These are phyloP conservation scores for Spatula clypeata DNA, from an alignment of 2,797 vertebrate species.

Conservation along the genomic window DNA sequence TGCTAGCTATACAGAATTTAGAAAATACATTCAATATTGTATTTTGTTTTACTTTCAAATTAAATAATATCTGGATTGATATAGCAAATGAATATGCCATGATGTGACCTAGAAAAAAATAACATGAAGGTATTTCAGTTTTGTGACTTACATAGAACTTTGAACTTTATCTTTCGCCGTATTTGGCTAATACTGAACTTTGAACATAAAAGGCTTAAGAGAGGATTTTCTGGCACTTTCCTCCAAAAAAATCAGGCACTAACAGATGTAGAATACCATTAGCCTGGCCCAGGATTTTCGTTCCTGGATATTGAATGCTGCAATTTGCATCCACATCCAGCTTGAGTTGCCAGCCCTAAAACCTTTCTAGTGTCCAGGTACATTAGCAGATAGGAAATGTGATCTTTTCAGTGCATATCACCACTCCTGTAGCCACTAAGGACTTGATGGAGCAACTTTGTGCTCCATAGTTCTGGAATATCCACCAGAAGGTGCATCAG, in stretches of 20 bases:
- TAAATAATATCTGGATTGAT: background rate
- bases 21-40: background rate
- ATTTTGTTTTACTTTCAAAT: background rate
- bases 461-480: background rate
- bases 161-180: background rate
- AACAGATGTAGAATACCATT: background rate
- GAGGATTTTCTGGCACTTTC: background rate
- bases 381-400: background rate
- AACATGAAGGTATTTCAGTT: background rate
- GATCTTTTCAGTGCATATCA: fast-evolving
- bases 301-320: background rate
- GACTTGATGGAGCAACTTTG: background rate
- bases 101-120: background rate
- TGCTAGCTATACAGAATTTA: background rate
- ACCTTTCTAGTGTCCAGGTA: background rate
- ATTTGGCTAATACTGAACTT: background rate
- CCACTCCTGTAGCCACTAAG: background rate
- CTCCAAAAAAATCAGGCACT: background rate
- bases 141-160: background rate
- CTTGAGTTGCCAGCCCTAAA: background rate
- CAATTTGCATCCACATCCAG: background rate
- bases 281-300: background rate
- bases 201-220: background rate
- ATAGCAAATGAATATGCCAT: background rate
- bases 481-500: background rate